Evolutionary conservation across 2,888 invertebrate species (phyloP).

Genomic region (Ecliptopera silaceata): DNA sequence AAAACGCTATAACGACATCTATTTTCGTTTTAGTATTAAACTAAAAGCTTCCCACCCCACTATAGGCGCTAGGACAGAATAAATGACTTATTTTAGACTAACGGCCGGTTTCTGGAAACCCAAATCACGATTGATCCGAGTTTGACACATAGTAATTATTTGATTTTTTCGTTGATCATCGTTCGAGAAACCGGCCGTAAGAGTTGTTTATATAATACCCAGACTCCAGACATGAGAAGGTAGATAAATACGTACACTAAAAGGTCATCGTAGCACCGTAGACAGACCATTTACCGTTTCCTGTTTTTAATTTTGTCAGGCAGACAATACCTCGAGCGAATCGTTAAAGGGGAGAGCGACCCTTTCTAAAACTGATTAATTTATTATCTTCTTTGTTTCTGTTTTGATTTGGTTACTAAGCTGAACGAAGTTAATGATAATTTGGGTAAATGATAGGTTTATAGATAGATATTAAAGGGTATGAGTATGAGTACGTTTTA

Average conservation of each 20-base stretch:
- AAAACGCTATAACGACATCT: too few relatives aligned
- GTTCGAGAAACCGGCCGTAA: neutral
- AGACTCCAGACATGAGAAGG: slow-evolving; percentile 11
- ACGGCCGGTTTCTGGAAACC: too few relatives aligned
- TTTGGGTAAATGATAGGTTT: slow-evolving; percentile 6
- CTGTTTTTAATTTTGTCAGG: slow-evolving; percentile 78
- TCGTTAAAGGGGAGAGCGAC: slow-evolving; percentile 74
- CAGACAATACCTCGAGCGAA: slow-evolving; percentile 78
- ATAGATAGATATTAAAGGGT: too few relatives aligned
- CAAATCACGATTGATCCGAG: too few relatives aligned
- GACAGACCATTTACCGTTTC: slow-evolving; percentile 70
- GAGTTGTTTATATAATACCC: too few relatives aligned
- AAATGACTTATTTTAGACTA: too few relatives aligned
- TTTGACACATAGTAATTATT: too few relatives aligned
- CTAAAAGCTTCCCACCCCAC: too few relatives aligned
- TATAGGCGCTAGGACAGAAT: too few relatives aligned
- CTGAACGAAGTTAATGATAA: slow-evolving; percentile 19
- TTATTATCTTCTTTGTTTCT: slow-evolving; percentile 80
- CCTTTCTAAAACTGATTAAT: slow-evolving; percentile 79
- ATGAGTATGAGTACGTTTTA: too few relatives aligned
- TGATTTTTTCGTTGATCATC: too few relatives aligned
- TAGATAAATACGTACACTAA: slow-evolving; percentile 27
- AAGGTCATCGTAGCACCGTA: slow-evolving; percentile 66
- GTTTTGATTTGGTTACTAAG: slow-evolving; percentile 67
- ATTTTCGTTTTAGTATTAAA: too few relatives aligned